Evolutionary conservation across 2,797 vertebrate genomes (phyloP), one percentile per base, ranked within the genome.

Genomic region (Pseudochirops cupreus): DNA sequence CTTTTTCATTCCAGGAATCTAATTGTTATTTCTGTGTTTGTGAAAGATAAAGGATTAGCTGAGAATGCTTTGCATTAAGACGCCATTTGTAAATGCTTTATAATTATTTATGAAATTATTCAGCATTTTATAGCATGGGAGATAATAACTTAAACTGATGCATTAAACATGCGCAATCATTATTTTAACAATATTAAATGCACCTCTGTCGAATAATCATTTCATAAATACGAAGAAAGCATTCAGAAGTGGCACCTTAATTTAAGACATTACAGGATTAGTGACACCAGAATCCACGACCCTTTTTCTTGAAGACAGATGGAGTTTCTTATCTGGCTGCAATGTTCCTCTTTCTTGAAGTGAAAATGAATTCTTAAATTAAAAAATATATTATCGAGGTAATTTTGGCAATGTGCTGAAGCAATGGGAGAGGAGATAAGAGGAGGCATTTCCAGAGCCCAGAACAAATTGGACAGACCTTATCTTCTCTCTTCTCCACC

Each of bases 91-190:
- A 97, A 97, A 94, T 92, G 95, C 97, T 98, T 97, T 98, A 94
- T 97, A 98, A 98, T 98, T 98, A 98, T 98, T 98, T 98, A 97
- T 98, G 98, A 98, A 98, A 99, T 98, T 98, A 98, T 96, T 96
- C 97, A 92, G 96, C 96, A 94, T 98, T 98, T 98, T 97, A 98
- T 97, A 97, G 98, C 95, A 98, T 93, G 95, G 93, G 74, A 21
- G 95, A 98, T 97, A 98, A 98, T 97, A 97, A 98, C 97, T 98
- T 97, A 98, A 98, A 98, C 0, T 97, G 98, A 98, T 97, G 98
- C 95, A 98, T 98, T 98, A 98, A 98, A 97, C 55, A 95, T 96
- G 97, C 95, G 95, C 52, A 97, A 96, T 97, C 98, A 98, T 98
- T 97, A 98, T 98, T 98, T 98, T 97, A 98, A 93, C 96, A 97